Percentiles rank a stretch among this genome's conserved stretches.
phyloP scores from a whole-genome alignment of 2,797 vertebrate genomes.

The Petrocephalus schoutedeni region DNA sequence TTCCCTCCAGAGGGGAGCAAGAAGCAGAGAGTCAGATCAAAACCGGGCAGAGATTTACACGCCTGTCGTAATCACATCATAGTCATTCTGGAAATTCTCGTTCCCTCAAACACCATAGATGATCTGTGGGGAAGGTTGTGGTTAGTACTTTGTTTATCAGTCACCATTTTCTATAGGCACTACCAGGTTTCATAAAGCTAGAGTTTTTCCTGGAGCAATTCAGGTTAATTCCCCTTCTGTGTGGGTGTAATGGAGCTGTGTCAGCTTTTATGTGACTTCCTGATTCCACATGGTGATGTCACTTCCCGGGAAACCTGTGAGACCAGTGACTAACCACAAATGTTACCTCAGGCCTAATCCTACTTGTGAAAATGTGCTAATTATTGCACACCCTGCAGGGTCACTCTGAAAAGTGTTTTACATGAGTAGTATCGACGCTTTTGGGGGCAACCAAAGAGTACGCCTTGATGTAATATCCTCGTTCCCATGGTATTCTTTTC shows the following conservation, averaged over 20 bases:
- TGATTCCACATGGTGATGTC: background rate
- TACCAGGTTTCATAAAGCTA: background rate
- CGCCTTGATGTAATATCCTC: background rate
- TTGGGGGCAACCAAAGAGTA: background rate
- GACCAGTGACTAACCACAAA: background rate
- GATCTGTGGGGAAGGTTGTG: background rate
- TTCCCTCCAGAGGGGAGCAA: background rate
- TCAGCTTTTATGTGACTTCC: slow-evolving; percentile 3
- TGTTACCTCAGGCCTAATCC: background rate
- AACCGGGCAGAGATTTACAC: background rate
- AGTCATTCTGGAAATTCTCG: background rate
- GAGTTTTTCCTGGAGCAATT: background rate
- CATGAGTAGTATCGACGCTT: background rate
- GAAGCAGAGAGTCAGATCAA: background rate
- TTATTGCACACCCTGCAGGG: background rate
- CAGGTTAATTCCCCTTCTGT: background rate
- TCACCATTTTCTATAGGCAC: background rate
- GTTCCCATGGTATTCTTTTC: background rate
- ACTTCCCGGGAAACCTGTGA: background rate
- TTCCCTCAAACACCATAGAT: background rate
- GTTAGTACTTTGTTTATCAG: background rate
- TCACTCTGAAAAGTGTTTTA: background rate
- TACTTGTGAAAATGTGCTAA: background rate
- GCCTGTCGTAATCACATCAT: background rate
- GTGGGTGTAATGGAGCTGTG: background rate